These are phyloP conservation scores for Otis tarda DNA, from an alignment of 2,113 vertebrate species.

Conservation along the genomic window DNA sequence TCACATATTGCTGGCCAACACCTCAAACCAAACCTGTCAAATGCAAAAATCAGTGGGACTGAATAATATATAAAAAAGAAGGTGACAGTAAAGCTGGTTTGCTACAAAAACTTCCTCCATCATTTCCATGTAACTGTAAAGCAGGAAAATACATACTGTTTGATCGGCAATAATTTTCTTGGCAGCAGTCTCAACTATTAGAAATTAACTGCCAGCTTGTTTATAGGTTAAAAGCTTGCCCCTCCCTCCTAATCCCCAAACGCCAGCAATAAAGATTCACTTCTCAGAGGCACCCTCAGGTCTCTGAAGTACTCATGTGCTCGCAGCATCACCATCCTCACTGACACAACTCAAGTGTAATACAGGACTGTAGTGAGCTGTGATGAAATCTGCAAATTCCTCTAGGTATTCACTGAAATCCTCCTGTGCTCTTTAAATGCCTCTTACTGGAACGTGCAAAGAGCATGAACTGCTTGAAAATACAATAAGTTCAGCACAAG, in stretches of 20 bases:
- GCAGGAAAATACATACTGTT: background rate
- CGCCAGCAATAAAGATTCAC: background rate
- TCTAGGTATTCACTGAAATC: background rate
- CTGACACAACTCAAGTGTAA: background rate
- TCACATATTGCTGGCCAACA: background rate
- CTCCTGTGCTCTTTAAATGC: background rate
- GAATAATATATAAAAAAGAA: background rate
- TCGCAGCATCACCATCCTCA: background rate
- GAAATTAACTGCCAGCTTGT: background rate
- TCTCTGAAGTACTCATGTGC: background rate
- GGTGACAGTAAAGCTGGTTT: background rate
- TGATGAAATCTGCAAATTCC: background rate
- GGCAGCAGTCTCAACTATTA: background rate
- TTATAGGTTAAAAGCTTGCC: conserved; percentile 13
- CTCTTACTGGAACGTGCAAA: background rate
- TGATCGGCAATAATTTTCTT: background rate
- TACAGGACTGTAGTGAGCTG: background rate
- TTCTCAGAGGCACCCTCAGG: background rate
- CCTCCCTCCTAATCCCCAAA: background rate
- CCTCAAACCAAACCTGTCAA: background rate
- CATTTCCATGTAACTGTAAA: background rate
- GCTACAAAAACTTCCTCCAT: conserved; percentile 13
- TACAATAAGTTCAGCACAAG: background rate
- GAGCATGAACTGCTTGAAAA: background rate
- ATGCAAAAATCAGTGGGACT: background rate